phyloP scores from a whole-genome alignment of 2,797 vertebrate species.

The Premnoplex brunnescens region DNA sequence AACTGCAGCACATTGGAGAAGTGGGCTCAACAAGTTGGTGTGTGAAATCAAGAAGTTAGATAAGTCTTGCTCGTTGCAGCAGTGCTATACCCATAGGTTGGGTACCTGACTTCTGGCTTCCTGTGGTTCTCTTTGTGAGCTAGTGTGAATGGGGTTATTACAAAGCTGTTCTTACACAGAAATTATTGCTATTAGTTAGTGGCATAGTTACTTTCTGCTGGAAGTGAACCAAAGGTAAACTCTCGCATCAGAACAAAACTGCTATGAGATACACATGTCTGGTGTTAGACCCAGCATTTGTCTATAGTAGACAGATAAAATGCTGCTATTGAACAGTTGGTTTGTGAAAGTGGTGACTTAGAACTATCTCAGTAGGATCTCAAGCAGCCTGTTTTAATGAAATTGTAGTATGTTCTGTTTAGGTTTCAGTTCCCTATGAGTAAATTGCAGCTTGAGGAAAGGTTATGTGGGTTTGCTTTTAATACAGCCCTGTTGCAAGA shows the following conservation, averaged over 20 bases:
- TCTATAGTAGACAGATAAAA: neutral
- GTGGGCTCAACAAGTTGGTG: neutral
- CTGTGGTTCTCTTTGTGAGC: neutral
- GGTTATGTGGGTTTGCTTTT: neutral
- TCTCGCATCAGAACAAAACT: neutral
- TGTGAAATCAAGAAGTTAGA: neutral
- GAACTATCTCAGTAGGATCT: neutral
- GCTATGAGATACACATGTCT: accelerated
- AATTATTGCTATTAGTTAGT: neutral
- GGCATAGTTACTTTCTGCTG: neutral
- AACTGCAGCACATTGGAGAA: neutral
- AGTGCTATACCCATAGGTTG: conserved; percentile 16
- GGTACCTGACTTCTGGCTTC: neutral
- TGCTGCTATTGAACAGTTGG: neutral
- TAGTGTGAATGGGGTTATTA: neutral
- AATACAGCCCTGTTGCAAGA: neutral
- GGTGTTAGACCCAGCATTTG: neutral
- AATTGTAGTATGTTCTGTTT: neutral
- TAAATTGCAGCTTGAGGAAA: neutral
- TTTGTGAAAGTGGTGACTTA: neutral
- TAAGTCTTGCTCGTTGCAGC: neutral
- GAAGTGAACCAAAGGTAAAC: neutral
- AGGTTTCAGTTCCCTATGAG: neutral
- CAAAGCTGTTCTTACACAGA: neutral
- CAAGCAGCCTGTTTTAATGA: neutral